These are phyloP conservation scores for Heliconius erato DNA, from an alignment of 2,888 invertebrate species.

Conservation along the genomic window DNA sequence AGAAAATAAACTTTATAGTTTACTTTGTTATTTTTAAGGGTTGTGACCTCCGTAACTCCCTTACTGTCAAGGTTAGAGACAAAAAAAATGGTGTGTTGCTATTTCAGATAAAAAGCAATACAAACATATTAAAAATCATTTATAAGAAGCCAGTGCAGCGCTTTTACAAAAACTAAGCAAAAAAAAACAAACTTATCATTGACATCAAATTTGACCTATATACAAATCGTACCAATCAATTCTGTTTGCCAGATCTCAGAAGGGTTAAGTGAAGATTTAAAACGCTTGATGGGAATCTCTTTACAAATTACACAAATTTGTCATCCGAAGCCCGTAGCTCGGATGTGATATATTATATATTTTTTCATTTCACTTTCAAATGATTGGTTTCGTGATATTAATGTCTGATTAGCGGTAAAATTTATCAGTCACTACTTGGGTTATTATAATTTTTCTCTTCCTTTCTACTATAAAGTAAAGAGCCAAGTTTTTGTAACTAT, in stretches of 20 bases:
- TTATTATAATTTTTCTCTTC: background rate
- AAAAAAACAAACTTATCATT: background rate
- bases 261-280: slow-evolving; percentile 31
- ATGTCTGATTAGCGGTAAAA: slow-evolving; percentile 3
- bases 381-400: slow-evolving; percentile 36
- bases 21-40: too few relatives aligned
- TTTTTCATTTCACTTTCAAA: slow-evolving; percentile 31
- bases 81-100: too few relatives aligned
- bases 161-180: too few relatives aligned
- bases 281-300: slow-evolving; percentile 29
- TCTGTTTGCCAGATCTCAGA: background rate
- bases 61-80: too few relatives aligned
- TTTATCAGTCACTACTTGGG: background rate
- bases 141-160: too few relatives aligned
- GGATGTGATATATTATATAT: slow-evolving; percentile 42
- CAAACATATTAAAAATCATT: too few relatives aligned
- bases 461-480: background rate
- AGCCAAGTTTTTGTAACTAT: background rate
- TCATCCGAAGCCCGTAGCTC: slow-evolving; percentile 51
- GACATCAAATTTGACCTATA: slow-evolving; percentile 7
- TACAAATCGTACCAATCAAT: slow-evolving; percentile 16
- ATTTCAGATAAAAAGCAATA: too few relatives aligned
- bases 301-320: slow-evolving; percentile 54
- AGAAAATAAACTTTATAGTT: too few relatives aligned
- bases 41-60: too few relatives aligned